Evolutionary conservation across 2,888 invertebrate species (phyloP).

Genomic region (Chloroclysta siterata): DNA sequence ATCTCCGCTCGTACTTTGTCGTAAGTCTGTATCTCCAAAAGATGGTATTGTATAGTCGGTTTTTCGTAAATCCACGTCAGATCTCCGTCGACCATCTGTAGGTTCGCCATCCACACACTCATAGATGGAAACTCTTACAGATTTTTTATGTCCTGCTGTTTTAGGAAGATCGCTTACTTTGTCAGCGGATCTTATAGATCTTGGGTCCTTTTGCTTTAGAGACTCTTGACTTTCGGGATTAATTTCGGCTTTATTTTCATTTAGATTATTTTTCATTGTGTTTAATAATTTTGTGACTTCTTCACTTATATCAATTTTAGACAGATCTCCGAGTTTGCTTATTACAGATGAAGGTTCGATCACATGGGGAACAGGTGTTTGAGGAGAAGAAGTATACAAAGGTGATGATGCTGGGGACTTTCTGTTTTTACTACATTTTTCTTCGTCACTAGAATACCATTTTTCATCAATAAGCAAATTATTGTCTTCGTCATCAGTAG

Average conservation of each 20-base stretch:
- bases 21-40: conserved; percentile 88
- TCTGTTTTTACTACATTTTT: conserved; percentile 77
- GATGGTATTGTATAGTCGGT: conserved; percentile 81
- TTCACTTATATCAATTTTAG: conserved; percentile 90
- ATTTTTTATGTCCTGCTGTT: conserved; percentile 57
- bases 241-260: conserved; percentile 62
- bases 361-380: conserved; percentile 74
- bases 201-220: conserved; percentile 71
- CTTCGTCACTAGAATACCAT: conserved; percentile 94
- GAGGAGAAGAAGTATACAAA: conserved; percentile 58
- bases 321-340: conserved; percentile 88
- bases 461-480: conserved; percentile 85
- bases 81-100: conserved; percentile 75
- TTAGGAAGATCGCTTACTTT: conserved; percentile 56
- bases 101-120: conserved; percentile 85
- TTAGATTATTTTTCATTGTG: conserved; percentile 83
- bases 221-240: conserved; percentile 55
- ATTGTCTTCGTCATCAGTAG: conserved; percentile 85
- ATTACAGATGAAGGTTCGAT: conserved; percentile 83
- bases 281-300: conserved; percentile 89
- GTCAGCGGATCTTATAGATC: conserved; percentile 72
- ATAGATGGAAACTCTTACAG: conserved; percentile 83
- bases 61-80: conserved; percentile 82
- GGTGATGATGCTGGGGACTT: conserved; percentile 74
- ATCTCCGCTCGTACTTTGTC: conserved; percentile 85